Base-by-base conservation (phyloP, 2,888 invertebrate genomes). In the Clivina fossor region DNA sequence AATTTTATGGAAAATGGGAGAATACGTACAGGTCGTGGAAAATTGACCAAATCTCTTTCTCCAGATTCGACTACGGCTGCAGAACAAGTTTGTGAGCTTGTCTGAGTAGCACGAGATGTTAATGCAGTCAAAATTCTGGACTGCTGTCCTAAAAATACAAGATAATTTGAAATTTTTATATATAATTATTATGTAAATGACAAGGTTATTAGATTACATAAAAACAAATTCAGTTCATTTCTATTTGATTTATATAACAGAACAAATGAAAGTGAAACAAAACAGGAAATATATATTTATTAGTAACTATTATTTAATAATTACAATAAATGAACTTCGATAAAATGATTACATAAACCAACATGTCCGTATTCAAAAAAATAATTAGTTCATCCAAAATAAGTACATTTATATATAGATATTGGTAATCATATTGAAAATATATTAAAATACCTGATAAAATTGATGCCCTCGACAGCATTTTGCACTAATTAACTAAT, bases 31-130 rank as follows among this genome's bases (percentile, higher is more conserved):
- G 84, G 85, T 41, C 88, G 80, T 16, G 90, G 89, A 74, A 84
- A 90, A 74, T 88, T 89, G 59, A 80, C 79, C 62, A 84, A 76
- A 73, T 90, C 90, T 16, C 88, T 77, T 46, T 82, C 82, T 7
- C 84, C 83, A 19, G 88, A 77, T 46, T 81, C 83, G 9, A 84
- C 84, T 38, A 74, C 67, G 3, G 71, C 73, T 43, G 76, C 72
- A n/a, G 74, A 67, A 18, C 19, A 55, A 62, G 15, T 62, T 9
- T 47, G 51, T 5, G n/a, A n/a, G n/a, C 47, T 24, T 22, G 44
- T 48, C 11, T 57, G 53, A 13, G 66, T 65, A 49, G 78, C 77
- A 53, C 83, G 78, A 3, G 77, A 74, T 13, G 78, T 78, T 40
- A 82, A 50, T 55, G 66, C 71, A 13, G 80, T 76, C 33, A 79